These are phyloP conservation scores for Entelurus aequoreus DNA, from an alignment of 2,113 vertebrate genomes.

Conservation along the genomic window DNA sequence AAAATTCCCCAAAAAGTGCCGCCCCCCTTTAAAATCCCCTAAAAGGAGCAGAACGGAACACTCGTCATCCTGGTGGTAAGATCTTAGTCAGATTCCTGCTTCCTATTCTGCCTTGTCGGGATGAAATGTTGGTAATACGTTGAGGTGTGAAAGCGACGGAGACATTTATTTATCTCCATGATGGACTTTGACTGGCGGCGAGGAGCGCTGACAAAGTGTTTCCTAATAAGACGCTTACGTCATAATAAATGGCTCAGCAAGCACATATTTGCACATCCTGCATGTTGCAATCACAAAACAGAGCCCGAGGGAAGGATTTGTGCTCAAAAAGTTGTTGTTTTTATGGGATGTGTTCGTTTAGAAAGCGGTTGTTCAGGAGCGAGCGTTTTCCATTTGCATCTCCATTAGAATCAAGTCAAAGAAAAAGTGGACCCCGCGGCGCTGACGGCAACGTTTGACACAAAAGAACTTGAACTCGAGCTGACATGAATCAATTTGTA, in stretches of 20 bases:
- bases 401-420: slow-evolving; percentile 19
- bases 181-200: slow-evolving; percentile 21
- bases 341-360: slow-evolving; percentile 15
- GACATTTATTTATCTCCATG: slow-evolving; percentile 43
- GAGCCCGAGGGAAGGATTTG: neutral
- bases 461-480: slow-evolving; percentile 7
- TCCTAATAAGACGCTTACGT: slow-evolving; percentile 22
- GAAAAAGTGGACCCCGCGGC: slow-evolving; percentile 7
- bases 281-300: neutral
- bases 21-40: no score
- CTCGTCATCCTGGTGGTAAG: no score
- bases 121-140: no score
- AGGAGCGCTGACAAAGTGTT: slow-evolving; percentile 36
- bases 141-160: slow-evolving; percentile 42
- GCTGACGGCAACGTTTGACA: neutral
- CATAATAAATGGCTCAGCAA: slow-evolving; percentile 22
- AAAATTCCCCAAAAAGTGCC: no score
- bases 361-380: neutral
- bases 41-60: no score
- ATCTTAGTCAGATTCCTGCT: no score
- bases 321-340: neutral
- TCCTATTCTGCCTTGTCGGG: no score
- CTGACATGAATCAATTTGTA: slow-evolving; percentile 19
- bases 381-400: slow-evolving; percentile 14
- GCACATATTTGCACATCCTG: slow-evolving; percentile 4